Conservation (phyloP, 2,797 vertebrate genomes). For the Acrossocheilus fasciatus region DNA sequence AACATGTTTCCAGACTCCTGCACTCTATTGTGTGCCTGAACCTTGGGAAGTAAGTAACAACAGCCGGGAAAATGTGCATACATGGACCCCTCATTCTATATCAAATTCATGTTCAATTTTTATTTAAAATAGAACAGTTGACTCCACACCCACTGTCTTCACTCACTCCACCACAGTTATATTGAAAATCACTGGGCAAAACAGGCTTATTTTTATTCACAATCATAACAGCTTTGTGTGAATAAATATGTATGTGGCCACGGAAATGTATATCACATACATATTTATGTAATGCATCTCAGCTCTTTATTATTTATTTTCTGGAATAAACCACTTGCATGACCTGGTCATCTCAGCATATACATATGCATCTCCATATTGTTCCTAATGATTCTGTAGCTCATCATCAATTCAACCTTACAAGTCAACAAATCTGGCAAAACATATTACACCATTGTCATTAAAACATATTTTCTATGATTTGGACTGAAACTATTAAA, state of each 20-base stretch:
- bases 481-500: background rate
- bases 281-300: background rate
- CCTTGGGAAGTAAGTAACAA: background rate
- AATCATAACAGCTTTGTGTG: background rate
- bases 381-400: background rate
- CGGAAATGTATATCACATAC: background rate
- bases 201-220: background rate
- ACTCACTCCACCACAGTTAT: background rate
- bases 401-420: background rate
- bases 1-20: background rate
- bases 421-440: background rate
- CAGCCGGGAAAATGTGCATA: background rate
- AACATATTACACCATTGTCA: background rate
- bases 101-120: background rate
- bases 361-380: background rate
- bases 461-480: background rate
- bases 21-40: background rate
- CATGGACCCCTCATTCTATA: background rate
- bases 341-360: background rate
- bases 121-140: background rate
- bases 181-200: background rate
- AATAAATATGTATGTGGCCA: background rate
- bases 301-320: background rate
- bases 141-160: background rate
- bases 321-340: background rate